Conservation (phyloP, 2,797 vertebrate species). For the Megaceryle alcyon region DNA sequence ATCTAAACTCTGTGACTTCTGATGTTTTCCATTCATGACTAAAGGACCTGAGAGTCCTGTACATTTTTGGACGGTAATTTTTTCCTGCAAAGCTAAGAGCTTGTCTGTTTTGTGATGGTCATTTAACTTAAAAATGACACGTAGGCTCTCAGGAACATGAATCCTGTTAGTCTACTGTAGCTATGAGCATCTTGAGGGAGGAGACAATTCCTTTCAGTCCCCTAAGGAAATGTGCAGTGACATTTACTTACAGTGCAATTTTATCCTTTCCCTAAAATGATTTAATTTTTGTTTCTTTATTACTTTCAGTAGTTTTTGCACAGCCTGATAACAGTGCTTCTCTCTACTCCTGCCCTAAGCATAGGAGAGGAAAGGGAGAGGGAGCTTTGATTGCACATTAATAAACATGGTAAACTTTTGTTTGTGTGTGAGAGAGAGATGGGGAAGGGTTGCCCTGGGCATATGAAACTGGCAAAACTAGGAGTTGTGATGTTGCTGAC, state of each 20-base stretch:
- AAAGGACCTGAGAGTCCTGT: neutral
- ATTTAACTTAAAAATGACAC: neutral
- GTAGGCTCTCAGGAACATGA: neutral
- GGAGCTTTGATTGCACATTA: slow-evolving; percentile 21
- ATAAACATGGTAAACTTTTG: neutral
- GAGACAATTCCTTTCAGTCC: neutral
- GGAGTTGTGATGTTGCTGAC: neutral
- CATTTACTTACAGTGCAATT: neutral
- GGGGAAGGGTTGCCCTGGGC: neutral
- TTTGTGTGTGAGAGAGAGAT: neutral
- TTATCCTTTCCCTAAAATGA: neutral
- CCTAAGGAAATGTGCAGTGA: neutral
- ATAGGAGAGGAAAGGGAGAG: neutral
- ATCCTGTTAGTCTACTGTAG: neutral
- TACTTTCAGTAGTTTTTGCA: neutral
- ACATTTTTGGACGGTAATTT: neutral
- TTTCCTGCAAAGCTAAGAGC: neutral
- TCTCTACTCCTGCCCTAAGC: neutral
- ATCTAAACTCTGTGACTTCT: neutral
- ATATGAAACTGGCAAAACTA: neutral
- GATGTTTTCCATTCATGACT: neutral
- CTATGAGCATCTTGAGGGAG: neutral
- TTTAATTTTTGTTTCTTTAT: neutral
- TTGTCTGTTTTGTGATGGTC: neutral
- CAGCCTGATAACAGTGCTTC: neutral